A percentile compares a stretch with the other conserved stretches of the same genome.
Conservation (phyloP, 2,888 invertebrate species). For the Rhaphigaster nebulosa region DNA sequence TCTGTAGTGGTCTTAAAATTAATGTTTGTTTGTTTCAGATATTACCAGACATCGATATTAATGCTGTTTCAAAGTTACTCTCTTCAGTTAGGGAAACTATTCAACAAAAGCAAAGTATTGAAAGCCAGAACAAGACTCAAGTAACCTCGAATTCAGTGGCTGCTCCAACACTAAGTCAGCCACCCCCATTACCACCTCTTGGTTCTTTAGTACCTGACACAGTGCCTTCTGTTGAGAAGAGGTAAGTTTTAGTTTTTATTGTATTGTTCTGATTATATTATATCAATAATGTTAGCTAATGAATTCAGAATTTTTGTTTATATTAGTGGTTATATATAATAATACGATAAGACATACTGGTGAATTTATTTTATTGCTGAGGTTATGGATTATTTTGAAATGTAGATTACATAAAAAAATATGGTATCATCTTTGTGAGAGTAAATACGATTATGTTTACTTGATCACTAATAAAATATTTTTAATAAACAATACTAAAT, state of each 20-base stretch:
- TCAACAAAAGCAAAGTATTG: constrained; percentile 60
- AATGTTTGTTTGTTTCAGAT: constrained; percentile 52
- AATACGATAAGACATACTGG: no score
- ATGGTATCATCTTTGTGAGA: no score
- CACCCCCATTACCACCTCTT: constrained; percentile 5
- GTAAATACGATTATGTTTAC: no score
- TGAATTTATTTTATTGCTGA: no score
- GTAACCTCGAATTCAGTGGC: neutral
- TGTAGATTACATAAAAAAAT: no score
- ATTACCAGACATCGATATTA: constrained; percentile 64
- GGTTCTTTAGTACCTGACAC: constrained; percentile 44
- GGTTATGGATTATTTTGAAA: no score
- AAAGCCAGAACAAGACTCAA: constrained; percentile 1
- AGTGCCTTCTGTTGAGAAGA: constrained; percentile 52
- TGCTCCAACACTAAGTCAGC: neutral
- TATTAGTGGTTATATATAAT: neutral
- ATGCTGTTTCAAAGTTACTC: constrained; percentile 64
- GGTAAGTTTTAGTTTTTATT: constrained; percentile 31
- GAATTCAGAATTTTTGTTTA: neutral
- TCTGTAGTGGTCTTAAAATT: neutral
- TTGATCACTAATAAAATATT: no score
- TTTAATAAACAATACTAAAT: no score
- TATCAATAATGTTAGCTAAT: neutral
- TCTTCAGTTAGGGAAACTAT: constrained; percentile 64
- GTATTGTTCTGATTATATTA: neutral